A percentile compares a stretch with the other conserved stretches of the same genome.
Conservation (phyloP, 2,113 vertebrate species). For the Cepphus grylle region DNA sequence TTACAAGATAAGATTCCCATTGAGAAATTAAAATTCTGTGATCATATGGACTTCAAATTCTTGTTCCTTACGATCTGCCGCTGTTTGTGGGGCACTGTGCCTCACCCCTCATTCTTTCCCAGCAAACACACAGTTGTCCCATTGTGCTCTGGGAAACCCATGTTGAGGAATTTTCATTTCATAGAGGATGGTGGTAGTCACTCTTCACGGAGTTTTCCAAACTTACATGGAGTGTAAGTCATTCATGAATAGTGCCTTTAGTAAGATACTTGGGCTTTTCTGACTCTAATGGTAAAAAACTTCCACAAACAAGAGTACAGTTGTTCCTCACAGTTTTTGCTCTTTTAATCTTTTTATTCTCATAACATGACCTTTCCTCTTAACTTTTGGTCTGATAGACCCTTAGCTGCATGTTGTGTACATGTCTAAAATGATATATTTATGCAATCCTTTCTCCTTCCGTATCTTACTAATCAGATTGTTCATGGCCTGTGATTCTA, state of each 20-base stretch:
- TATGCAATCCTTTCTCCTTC: neutral
- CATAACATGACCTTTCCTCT: neutral
- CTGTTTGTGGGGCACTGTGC: neutral
- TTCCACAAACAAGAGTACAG: neutral
- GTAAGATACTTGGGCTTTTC: neutral
- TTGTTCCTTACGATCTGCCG: neutral
- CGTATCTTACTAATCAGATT: conserved; percentile 33
- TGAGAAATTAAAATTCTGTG: neutral
- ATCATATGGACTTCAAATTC: neutral
- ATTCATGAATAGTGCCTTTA: neutral
- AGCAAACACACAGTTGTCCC: neutral
- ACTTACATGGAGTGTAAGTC: neutral
- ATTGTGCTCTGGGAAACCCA: neutral
- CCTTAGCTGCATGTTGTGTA: neutral
- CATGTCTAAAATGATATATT: neutral
- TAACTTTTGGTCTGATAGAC: neutral
- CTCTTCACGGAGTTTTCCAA: neutral
- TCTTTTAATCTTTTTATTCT: neutral
- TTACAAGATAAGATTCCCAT: neutral
- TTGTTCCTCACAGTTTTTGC: neutral
- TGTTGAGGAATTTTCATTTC: neutral
- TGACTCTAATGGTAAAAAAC: neutral
- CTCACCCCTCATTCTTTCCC: neutral
- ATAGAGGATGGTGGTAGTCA: neutral
- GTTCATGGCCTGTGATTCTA: neutral